Evolutionary conservation across 2,113 vertebrate genomes (phyloP), one percentile per base, ranked within the genome.

Genomic region (Prunella fulvescens): DNA sequence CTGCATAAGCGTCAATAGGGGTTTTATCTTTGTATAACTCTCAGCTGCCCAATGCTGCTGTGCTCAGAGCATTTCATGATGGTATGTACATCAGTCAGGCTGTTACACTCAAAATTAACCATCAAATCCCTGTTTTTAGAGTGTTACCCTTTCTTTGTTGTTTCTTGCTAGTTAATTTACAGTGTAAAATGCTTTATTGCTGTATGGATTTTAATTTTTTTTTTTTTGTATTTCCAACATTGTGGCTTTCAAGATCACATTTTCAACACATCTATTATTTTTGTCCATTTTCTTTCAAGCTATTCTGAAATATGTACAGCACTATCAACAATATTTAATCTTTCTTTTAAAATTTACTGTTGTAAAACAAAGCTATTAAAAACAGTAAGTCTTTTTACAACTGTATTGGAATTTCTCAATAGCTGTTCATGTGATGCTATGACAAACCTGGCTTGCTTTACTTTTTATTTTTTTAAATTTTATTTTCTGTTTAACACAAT

Each of bases 361-460:
- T 95, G 93, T 95, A 95, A 96, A 96, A 94, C 86, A 96, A 90
- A 97, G 97, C 88, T 97, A 96, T 97, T 98, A 97, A 97, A 92
- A 95, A 66, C 94, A 97, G 95, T 92, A 96, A 81, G 92, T 96
- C 95, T 89, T 94, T 91, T 94, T 96, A 98, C 95, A 97, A 95
- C 96, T 97, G 96, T 98, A 97, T 96, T 97, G 97, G 88, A 97
- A 97, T 94, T 96, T 97, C 93, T 96, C 77, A 77, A 93, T 97
- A 97, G 97, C 96, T 96, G 97, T 97, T 97, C 97, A 92, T 84
- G 82, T 96, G 96, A 97, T 44, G 81, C 91, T 97, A 92, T 95
- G 85, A 95, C 98, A 98, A 98, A 97, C 97, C 98, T 97, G 87
- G 97, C 98, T 98, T 98, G 97, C 97, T 95, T 97, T 96, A 26